Evolutionary conservation across 2,797 vertebrate genomes (phyloP).

Genomic region (Danio choprae): DNA sequence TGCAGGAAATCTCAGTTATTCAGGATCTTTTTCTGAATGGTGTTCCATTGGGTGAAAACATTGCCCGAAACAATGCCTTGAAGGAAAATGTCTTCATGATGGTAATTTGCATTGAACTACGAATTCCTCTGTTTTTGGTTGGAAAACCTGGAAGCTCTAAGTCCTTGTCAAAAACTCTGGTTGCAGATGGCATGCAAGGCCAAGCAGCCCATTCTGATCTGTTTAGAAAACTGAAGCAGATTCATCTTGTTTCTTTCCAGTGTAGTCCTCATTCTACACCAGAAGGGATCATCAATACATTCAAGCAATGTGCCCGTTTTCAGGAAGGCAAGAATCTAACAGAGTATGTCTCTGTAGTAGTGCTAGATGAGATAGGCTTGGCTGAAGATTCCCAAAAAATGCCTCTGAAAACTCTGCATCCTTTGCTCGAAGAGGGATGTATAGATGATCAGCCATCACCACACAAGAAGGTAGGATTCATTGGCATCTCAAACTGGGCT

Average conservation of each 20-base stretch:
- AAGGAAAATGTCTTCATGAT: slow-evolving; percentile 99
- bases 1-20: slow-evolving; percentile 84
- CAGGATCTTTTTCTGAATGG: slow-evolving; percentile 90
- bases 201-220: slow-evolving; percentile 88
- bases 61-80: slow-evolving; percentile 90
- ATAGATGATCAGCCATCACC: slow-evolving; percentile 90
- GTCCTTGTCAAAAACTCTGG: slow-evolving; percentile 95
- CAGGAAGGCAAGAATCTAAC: slow-evolving; percentile 93
- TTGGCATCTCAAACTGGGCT: slow-evolving; percentile 98
- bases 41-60: slow-evolving; percentile 84
- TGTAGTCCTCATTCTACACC: slow-evolving; percentile 98
- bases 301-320: slow-evolving; percentile 94
- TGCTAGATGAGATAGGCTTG: slow-evolving; percentile 95
- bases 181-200: slow-evolving; percentile 96
- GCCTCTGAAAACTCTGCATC: slow-evolving; percentile 96
- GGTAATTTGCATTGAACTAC: slow-evolving; percentile 94
- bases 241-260: slow-evolving; percentile 95
- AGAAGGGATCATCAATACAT: slow-evolving; percentile 95
- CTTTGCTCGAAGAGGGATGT: slow-evolving; percentile 94
- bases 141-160: slow-evolving; percentile 98
- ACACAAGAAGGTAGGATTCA: slow-evolving; percentile 95
- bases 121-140: slow-evolving; percentile 95
- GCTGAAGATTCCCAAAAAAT: slow-evolving; percentile 97
- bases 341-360: slow-evolving; percentile 94
- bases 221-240: slow-evolving; percentile 90